Base-by-base conservation (phyloP, 2,113 vertebrate genomes). In the Gobio gobio region DNA sequence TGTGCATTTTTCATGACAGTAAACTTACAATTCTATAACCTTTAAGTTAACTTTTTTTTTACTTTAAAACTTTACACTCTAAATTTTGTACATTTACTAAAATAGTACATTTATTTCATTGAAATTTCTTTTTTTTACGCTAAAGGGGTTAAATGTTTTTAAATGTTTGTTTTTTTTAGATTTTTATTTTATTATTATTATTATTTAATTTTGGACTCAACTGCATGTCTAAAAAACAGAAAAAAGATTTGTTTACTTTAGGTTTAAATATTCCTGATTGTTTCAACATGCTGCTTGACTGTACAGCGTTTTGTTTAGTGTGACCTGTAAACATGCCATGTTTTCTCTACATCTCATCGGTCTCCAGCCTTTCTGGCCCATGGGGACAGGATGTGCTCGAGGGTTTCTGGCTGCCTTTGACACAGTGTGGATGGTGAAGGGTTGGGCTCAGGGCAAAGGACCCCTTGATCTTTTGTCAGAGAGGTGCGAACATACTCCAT, bases 381-480 rank as follows among this genome's bases (percentile, higher is more conserved):
- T 99, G 98, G 98, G 98, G 0, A 99, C 98, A 0, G 98, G 98
- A 7, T 99, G 98, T 89, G 98, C 98, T 75, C 95, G 98, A 0
- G 98, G 98, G 0, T 99, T 99, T 87, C 86, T 99, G 89, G 98
- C 98, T 12, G 98, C 98, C 51, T 98, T 99, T 64, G 98, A 99
- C 90, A 96, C 96, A 0, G 96, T 94, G 0, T 99, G 98, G 98
- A 99, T 99, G 97, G 97, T 99, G 90, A 95, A 92, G 89, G 94
- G 95, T 85, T 99, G 97, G 97, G 91, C 96, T 2, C 96, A 97
- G 85, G 96, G 96, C 14, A 95, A 90, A 54, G 91, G 89, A 14
- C 95, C 96, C 0, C 85, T 97, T 54, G 97, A 99, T 89, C 91
- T 96, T 36, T 93, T 99, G 83, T 97, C 98, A 20, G 97, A 99